Percentiles rank a stretch among this genome's conserved stretches.
Conservation (phyloP, 2,797 vertebrate genomes). For the Poeciliopsis gracilis region DNA sequence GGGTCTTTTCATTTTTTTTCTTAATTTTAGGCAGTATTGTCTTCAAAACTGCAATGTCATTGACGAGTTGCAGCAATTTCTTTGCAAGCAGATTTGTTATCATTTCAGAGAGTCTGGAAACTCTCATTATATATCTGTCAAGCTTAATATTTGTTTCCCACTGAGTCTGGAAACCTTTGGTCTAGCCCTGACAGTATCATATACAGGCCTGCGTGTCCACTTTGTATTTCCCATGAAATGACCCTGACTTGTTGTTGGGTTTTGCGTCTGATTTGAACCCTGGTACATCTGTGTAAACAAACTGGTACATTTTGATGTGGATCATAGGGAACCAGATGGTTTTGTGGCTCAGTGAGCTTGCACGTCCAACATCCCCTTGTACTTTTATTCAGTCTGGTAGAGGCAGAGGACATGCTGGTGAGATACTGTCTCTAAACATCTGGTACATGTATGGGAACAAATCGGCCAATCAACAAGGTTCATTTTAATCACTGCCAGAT, state of each 20-base stretch:
- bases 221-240: slow-evolving; percentile 33
- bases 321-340: slow-evolving; percentile 57
- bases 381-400: slow-evolving; percentile 2
- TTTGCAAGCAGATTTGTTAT: neutral
- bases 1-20: neutral
- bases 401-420: neutral
- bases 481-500: neutral
- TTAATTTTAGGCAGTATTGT: neutral
- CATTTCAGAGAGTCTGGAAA: neutral
- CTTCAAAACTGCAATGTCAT: neutral
- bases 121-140: slow-evolving; percentile 1
- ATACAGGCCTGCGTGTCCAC: neutral
- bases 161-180: slow-evolving; percentile 3
- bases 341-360: slow-evolving; percentile 34
- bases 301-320: slow-evolving; percentile 33
- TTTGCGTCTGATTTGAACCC: slow-evolving; percentile 25
- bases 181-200: slow-evolving; percentile 26
- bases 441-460: slow-evolving; percentile 5
- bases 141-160: neutral
- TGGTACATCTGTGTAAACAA: slow-evolving; percentile 41
- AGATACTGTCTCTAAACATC: slow-evolving; percentile 6
- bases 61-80: neutral
- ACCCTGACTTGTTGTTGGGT: slow-evolving; percentile 38
- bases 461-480: neutral
- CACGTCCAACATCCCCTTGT: slow-evolving; percentile 20